These are phyloP conservation scores for Acanthurus leucopareius DNA, from an alignment of 2,797 vertebrate genomes.

Conservation along the genomic window DNA sequence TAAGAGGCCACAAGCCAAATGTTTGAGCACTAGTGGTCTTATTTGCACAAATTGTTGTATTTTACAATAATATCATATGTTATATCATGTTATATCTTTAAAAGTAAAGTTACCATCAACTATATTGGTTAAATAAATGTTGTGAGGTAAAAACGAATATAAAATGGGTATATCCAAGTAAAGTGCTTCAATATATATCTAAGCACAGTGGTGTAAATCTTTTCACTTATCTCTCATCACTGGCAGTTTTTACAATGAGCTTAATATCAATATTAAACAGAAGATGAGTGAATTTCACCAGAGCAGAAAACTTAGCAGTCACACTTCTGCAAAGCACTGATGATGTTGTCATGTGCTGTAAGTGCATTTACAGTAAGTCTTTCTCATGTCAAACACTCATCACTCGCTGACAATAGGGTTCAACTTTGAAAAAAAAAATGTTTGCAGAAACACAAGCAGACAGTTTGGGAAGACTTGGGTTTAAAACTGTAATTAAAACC, in stretches of 20 bases:
- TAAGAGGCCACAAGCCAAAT: neutral
- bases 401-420: conserved; percentile 13
- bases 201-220: too few species aligned
- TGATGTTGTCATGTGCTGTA: neutral
- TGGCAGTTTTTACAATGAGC: neutral
- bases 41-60: neutral
- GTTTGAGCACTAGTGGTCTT: neutral
- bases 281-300: neutral
- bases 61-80: neutral
- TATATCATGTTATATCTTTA: too few species aligned
- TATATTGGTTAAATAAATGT: neutral
- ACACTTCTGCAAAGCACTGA: neutral
- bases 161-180: neutral
- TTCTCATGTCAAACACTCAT: conserved; percentile 14
- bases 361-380: conserved; percentile 7
- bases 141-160: neutral
- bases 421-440: conserved; percentile 55
- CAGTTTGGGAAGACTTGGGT: conserved; percentile 40
- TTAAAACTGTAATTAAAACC: conserved; percentile 57
- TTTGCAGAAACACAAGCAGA: conserved; percentile 46
- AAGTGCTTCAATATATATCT: neutral
- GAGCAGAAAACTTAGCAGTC: neutral
- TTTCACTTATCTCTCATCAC: neutral
- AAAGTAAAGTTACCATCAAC: neutral
- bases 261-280: neutral